Percentiles rank a stretch among this genome's conserved stretches.
Conservation (phyloP, 2,113 vertebrate species). For the Ctenomys sociabilis region DNA sequence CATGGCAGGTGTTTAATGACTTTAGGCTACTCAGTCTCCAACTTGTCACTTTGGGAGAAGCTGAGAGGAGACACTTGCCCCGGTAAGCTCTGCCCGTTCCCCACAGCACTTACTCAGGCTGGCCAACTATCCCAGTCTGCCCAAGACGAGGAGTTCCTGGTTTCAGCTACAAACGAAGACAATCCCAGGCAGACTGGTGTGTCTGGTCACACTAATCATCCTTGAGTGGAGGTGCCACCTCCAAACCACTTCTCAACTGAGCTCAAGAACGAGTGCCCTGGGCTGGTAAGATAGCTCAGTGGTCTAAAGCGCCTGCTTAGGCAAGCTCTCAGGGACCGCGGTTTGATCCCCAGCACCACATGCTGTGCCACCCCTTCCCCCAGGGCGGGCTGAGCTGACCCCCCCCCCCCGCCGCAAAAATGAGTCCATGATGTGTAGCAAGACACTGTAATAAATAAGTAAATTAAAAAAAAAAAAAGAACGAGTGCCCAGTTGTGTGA, state of each 20-base stretch:
- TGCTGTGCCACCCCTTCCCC: too few relatives aligned
- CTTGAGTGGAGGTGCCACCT: not conserved
- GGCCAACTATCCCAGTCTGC: not conserved
- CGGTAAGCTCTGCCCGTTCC: not conserved
- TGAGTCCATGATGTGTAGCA: too few relatives aligned
- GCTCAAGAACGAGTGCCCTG: not conserved
- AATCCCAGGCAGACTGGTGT: not conserved
- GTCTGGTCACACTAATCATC: not conserved
- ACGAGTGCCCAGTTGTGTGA: not conserved
- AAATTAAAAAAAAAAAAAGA: not conserved
- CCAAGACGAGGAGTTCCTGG: not conserved
- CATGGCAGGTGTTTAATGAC: not conserved
- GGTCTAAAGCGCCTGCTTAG: too few relatives aligned
- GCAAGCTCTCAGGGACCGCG: too few relatives aligned
- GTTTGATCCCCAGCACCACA: too few relatives aligned
- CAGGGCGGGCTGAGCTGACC: too few relatives aligned
- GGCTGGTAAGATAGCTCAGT: too few relatives aligned
- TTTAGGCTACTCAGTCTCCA: not conserved
- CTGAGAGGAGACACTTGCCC: not conserved
- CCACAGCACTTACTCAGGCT: not conserved
- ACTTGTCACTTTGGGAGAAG: not conserved
- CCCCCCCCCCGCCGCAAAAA: too few relatives aligned
- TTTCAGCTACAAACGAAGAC: not conserved
- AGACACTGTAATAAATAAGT: too few relatives aligned
- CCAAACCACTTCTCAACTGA: not conserved